These are phyloP conservation scores for Linnaemya vulpina DNA, from an alignment of 2,888 invertebrate species.

Conservation along the genomic window DNA sequence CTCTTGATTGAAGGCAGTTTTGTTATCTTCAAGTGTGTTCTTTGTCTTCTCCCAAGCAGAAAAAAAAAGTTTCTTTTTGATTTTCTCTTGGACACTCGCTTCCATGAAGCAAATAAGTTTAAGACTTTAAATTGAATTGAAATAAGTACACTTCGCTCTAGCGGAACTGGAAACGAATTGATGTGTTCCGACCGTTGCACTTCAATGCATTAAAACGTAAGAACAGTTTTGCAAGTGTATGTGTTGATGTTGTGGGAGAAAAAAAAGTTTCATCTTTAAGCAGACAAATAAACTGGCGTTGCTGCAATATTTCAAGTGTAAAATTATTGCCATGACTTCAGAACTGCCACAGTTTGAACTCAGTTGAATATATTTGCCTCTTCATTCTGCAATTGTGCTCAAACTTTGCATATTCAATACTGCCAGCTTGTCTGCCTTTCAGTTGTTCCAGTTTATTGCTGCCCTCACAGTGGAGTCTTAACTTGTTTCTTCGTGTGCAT, in stretches of 20 bases:
- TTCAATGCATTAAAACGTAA: not conserved
- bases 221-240: not conserved
- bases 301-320: not conserved
- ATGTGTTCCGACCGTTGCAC: conserved; percentile 29
- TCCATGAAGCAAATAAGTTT: conserved; percentile 65
- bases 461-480: not conserved
- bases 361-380: conserved; percentile 31
- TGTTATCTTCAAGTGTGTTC: not conserved
- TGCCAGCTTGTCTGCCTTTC: not conserved
- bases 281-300: not conserved
- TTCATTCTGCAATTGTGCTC: not conserved
- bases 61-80: not conserved
- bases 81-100: conserved; percentile 1
- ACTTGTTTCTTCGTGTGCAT: not conserved
- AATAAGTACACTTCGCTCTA: conserved; percentile 74
- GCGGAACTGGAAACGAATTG: conserved; percentile 65
- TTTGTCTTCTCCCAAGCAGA: not conserved
- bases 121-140: conserved; percentile 78
- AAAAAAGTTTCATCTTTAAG: conserved; percentile 10
- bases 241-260: not conserved
- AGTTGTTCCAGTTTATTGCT: conserved; percentile 3
- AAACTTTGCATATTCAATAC: conserved; percentile 14
- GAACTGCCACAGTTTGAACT: conserved; percentile 38
- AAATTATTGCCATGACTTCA: not conserved
- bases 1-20: not conserved